These are phyloP conservation scores for Criorhina ranunculi DNA, from an alignment of 2,888 invertebrate species.

Conservation along the genomic window DNA sequence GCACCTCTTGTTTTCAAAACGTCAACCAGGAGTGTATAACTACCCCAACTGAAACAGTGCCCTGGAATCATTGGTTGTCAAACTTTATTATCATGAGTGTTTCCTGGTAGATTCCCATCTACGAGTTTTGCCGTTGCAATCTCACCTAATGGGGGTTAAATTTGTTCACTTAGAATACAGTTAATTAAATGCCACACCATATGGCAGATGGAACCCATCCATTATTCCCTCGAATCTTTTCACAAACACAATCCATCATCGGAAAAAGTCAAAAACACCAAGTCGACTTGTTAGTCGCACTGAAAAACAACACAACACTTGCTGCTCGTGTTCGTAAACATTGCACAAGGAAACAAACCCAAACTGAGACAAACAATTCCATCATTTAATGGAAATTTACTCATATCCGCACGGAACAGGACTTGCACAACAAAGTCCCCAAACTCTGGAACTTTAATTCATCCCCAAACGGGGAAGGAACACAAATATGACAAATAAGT, in stretches of 20 bases:
- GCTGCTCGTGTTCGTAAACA: neutral
- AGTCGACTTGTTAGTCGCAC: neutral
- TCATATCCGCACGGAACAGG: slow-evolving; percentile 1
- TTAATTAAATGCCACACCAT: slow-evolving; percentile 11
- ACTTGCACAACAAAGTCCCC: neutral
- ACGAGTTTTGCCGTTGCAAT: too few relatives aligned
- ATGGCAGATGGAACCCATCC: neutral
- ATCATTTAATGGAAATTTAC: slow-evolving; percentile 16
- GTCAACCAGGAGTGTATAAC: too few relatives aligned
- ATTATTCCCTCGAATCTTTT: neutral
- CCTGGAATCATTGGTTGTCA: too few relatives aligned
- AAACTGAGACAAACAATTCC: slow-evolving; percentile 5
- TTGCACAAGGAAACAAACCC: neutral
- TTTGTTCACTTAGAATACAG: too few relatives aligned
- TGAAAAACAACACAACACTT: neutral
- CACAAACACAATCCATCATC: slow-evolving; percentile 26
- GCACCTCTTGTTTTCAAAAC: too few relatives aligned
- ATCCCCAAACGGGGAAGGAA: slow-evolving; percentile 12
- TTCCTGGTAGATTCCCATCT: too few relatives aligned
- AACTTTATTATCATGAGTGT: too few relatives aligned
- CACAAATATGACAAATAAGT: slow-evolving; percentile 14
- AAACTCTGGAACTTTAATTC: slow-evolving; percentile 35
- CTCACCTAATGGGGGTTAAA: too few relatives aligned
- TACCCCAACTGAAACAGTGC: too few relatives aligned
- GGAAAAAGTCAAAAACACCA: neutral